Evolutionary conservation across 2,888 invertebrate genomes (phyloP).

Genomic region (Hyles lineata): DNA sequence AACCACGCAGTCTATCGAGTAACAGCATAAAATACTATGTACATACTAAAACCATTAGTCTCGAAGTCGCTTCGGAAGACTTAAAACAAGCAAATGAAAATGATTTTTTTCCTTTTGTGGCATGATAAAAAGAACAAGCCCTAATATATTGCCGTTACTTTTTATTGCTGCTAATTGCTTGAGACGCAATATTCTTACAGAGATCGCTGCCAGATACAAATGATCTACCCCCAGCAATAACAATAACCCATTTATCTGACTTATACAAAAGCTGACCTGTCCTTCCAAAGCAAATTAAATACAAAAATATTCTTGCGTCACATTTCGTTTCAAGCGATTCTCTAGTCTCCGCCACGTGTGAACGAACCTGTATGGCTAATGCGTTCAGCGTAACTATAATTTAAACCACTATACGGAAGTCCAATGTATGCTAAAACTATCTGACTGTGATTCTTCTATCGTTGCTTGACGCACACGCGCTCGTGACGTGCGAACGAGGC

Average conservation of each 20-base stretch:
- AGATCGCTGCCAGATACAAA: too few species aligned
- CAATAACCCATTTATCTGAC: too few species aligned
- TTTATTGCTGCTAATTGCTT: too few species aligned
- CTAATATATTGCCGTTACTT: too few species aligned
- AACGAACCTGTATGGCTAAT: constrained; percentile 26
- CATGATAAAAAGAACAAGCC: too few species aligned
- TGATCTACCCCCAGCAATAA: too few species aligned
- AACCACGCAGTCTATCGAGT: not conserved
- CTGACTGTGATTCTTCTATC: constrained; percentile 20
- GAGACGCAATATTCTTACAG: too few species aligned
- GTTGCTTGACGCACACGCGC: constrained; percentile 19
- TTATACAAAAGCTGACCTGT: not conserved
- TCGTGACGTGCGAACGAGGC: constrained; percentile 16
- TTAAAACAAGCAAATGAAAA: not conserved
- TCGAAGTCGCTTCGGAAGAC: not conserved
- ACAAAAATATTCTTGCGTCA: not conserved
- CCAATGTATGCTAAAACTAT: constrained; percentile 15
- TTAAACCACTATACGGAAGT: constrained; percentile 25
- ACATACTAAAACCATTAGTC: not conserved
- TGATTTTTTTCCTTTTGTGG: too few species aligned
- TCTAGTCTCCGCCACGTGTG: not conserved
- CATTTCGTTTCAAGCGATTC: not conserved
- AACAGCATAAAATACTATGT: constrained; percentile 8
- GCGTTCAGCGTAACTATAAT: constrained; percentile 14
- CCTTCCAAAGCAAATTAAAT: not conserved